Conservation (phyloP, 2,888 invertebrate genomes). For the Lasius fuliginosus region DNA sequence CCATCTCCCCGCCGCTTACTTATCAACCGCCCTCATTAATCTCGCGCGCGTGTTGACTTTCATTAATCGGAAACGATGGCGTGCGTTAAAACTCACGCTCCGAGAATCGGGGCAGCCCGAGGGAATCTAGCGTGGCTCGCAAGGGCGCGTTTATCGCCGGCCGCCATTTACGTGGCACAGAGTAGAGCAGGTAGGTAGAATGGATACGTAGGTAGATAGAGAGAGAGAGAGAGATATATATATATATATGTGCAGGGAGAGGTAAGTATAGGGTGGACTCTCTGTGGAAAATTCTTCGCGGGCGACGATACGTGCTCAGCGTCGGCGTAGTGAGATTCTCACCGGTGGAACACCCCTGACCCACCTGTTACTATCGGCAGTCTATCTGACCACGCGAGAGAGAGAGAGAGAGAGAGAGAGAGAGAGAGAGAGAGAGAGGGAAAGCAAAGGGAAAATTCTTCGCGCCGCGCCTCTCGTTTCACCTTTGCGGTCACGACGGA, state of each 20-base stretch:
- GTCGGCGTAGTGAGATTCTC: conserved; percentile 52
- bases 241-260: neutral
- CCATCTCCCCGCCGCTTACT: neutral
- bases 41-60: neutral
- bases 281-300: conserved; percentile 40
- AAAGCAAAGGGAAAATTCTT: neutral
- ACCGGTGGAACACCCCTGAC: conserved; percentile 50
- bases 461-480: conserved; percentile 10
- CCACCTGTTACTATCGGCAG: conserved; percentile 60
- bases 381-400: conserved; percentile 44
- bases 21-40: conserved; percentile 24
- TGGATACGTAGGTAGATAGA: neutral
- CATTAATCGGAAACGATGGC: neutral
- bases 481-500: conserved; percentile 24
- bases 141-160: conserved; percentile 39
- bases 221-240: neutral
- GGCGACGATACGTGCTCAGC: conserved; percentile 38
- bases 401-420: conserved; percentile 1
- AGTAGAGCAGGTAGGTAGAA: neutral
- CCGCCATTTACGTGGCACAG: conserved; percentile 44
- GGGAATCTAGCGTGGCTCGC: conserved; percentile 10
- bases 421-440: neutral
- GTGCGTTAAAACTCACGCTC: conserved; percentile 25
- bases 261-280: conserved; percentile 7
- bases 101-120: neutral